phyloP scores from a whole-genome alignment of 2,888 invertebrate species.

The Onchidella celtica region DNA sequence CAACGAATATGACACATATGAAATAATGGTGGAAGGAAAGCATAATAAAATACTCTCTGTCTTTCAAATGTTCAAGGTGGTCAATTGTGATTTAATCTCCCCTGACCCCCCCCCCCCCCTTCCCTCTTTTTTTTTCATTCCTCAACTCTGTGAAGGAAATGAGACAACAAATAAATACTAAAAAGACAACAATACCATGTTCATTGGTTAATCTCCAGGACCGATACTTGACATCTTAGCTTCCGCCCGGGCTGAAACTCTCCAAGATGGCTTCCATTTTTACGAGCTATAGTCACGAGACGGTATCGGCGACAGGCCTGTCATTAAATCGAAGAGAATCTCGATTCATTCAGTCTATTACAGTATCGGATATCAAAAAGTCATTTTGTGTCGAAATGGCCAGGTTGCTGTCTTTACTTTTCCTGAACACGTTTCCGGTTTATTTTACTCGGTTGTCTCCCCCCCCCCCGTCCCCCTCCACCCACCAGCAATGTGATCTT shows the following conservation, averaged over 20 bases:
- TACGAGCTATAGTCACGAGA: conserved; percentile 17
- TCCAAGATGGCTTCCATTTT: neutral
- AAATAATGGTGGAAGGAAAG: neutral
- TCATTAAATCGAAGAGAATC: neutral
- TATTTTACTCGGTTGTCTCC: too few species aligned
- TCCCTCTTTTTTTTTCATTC: neutral
- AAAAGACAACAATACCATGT: too few species aligned
- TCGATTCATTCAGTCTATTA: neutral
- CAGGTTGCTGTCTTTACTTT: conserved; percentile 1
- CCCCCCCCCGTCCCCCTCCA: too few species aligned
- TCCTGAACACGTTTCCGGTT: neutral
- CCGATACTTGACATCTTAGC: too few species aligned
- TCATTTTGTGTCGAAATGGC: conserved; percentile 14
- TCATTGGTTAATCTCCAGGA: too few species aligned
- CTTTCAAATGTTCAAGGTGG: too few species aligned
- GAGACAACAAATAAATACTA: neutral
- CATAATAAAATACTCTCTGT: neutral
- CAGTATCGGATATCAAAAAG: conserved; percentile 16
- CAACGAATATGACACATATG: too few species aligned
- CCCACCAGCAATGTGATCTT: too few species aligned
- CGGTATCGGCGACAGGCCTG: neutral
- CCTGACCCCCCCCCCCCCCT: neutral
- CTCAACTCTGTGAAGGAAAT: neutral
- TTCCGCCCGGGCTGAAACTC: neutral
- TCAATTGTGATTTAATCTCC: neutral